Evolutionary conservation across 2,888 invertebrate species (phyloP), one percentile per base, ranked within the genome.

Genomic region (Raillietiella orientalis): DNA sequence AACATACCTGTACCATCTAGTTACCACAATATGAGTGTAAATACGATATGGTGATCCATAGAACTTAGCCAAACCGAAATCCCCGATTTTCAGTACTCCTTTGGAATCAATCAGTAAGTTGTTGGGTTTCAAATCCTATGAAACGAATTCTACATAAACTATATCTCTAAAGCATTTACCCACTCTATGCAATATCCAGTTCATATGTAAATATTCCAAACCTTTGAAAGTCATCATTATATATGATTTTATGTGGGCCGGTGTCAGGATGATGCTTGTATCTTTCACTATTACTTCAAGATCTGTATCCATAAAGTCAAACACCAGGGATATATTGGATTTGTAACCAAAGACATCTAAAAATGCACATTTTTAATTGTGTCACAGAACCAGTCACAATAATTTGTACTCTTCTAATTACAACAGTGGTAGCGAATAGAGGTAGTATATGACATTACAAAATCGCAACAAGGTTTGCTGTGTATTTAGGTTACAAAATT

Each of bases 281-380:
- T 90, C 87, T 49, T 74, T 75, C 36, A 77, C 66, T 35, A 77
- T 66, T 35, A 82, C 74, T 58, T 99, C 96, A 37, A 96, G 52
- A 50, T 96, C 96, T 17, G 93, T 93, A 42, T 93, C 87, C 93
- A 99, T 93, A 41, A 87, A 96, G 48, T 99, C 96, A 53, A 96
- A 90, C 1, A 96, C 96, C 29, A 96, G 51, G 12, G 90, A 93
- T 12, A 96, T 75, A 56, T 90, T 93, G 10, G 90, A 90, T 49
- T 77, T 71, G 41, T 84, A 74, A n/a, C 93, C 93, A 53, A 93
- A 90, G 3, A 93, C 90, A 60, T 96, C 93, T 11, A 52, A 39
- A 4, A 57, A 27, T 56, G 48, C 28, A 51, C 52, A n/a, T n/a
- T n/a, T n/a, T n/a, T n/a, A n/a, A n/a, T n/a, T n/a, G n/a, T n/a